A percentile compares a stretch with the other conserved stretches of the same genome.
Conservation (phyloP, 2,113 vertebrate species). For the Neogale vison region DNA sequence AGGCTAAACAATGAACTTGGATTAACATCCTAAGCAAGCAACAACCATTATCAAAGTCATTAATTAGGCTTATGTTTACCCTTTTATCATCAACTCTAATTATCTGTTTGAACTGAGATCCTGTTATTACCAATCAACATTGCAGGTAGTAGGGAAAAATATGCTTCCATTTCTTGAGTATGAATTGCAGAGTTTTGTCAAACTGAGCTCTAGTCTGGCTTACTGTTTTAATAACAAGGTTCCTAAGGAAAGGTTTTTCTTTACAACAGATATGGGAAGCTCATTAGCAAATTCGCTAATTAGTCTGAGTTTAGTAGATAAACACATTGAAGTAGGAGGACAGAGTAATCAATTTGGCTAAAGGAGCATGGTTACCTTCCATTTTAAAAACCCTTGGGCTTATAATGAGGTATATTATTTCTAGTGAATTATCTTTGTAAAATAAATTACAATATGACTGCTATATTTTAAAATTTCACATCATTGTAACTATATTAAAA, state of each 20-base stretch:
- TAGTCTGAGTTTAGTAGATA: conserved; percentile 55
- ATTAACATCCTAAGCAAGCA: conserved; percentile 17
- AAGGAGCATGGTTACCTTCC: not conserved
- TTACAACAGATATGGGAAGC: not conserved
- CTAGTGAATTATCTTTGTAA: conserved; percentile 34
- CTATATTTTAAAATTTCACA: conserved; percentile 16
- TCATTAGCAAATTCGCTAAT: conserved; percentile 70
- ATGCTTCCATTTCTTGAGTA: not conserved
- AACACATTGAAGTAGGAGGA: conserved; percentile 34
- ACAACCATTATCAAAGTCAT: not conserved
- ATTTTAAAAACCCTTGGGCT: conserved; percentile 3
- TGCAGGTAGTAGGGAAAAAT: not conserved
- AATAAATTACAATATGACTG: not conserved
- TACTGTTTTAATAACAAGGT: conserved; percentile 60
- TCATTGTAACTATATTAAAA: conserved; percentile 2
- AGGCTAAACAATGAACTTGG: not conserved
- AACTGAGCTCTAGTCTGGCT: not conserved
- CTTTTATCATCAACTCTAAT: conserved; percentile 44
- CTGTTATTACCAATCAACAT: not conserved
- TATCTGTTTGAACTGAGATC: conserved; percentile 50
- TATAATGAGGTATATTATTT: conserved; percentile 25
- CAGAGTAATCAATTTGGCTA: conserved; percentile 65
- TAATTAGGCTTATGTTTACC: conserved; percentile 29
- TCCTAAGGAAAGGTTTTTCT: conserved; percentile 5
- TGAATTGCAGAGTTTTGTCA: conserved; percentile 15